These are phyloP conservation scores for Drosophila helvetica DNA, from an alignment of 2,888 invertebrate species.

Conservation along the genomic window DNA sequence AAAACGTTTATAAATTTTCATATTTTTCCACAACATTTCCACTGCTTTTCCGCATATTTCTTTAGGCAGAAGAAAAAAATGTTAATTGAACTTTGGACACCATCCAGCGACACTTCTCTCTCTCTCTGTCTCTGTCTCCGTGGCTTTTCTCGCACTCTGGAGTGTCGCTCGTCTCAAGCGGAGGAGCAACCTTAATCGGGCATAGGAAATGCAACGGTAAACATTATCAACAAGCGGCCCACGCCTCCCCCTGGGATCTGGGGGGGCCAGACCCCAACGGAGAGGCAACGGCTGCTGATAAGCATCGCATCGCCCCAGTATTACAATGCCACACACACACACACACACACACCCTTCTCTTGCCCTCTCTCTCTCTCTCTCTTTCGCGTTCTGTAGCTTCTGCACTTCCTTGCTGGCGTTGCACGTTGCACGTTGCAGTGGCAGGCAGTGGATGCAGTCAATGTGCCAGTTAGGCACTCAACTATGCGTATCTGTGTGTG, in stretches of 20 bases:
- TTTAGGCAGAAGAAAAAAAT: not conserved
- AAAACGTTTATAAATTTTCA: not conserved
- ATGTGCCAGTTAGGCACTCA: constrained; percentile 69
- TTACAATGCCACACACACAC: constrained; percentile 57
- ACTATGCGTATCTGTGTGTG: constrained; percentile 43
- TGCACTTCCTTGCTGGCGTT: constrained; percentile 4
- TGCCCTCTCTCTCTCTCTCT: constrained; percentile 15
- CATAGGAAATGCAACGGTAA: constrained; percentile 67
- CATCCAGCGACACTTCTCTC: not conserved
- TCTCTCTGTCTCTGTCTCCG: not conserved
- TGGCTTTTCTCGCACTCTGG: not conserved
- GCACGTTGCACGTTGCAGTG: not conserved
- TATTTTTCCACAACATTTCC: no score
- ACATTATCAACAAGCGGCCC: constrained; percentile 48
- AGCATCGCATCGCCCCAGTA: constrained; percentile 57
- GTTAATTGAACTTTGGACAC: constrained; percentile 38
- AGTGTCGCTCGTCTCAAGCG: constrained; percentile 10
- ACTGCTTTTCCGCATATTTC: not conserved
- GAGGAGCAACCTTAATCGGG: constrained; percentile 35
- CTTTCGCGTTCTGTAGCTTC: constrained; percentile 1
- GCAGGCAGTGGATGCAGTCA: constrained; percentile 37
- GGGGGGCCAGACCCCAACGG: not conserved
- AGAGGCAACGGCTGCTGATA: constrained; percentile 59
- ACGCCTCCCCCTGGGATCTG: constrained; percentile 32
- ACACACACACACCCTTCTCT: not conserved